phyloP scores from a whole-genome alignment of 2,797 vertebrate genomes.

The Pipistrellus pygmaeus region DNA sequence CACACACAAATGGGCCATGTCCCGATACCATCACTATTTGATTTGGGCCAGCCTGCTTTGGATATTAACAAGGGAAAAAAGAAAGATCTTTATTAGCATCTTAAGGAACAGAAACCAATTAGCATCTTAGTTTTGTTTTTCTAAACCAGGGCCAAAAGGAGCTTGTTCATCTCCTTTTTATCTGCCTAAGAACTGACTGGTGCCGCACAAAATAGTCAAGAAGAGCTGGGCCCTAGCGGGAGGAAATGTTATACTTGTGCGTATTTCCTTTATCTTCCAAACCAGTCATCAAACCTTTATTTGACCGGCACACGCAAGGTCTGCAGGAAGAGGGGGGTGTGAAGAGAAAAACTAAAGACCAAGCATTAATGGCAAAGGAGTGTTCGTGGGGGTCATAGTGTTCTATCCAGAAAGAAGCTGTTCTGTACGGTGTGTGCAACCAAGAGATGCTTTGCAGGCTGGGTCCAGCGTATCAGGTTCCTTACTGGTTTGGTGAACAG shows the following conservation, averaged over 20 bases:
- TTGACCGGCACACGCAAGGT: not conserved
- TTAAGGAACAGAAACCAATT: constrained; percentile 26
- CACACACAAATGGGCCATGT: constrained; percentile 31
- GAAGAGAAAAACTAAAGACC: not conserved
- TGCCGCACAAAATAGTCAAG: not conserved
- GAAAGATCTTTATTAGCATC: constrained; percentile 32
- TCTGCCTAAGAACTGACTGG: not conserved
- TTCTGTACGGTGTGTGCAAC: not conserved
- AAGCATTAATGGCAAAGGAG: not conserved
- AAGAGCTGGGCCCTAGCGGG: constrained; percentile 3
- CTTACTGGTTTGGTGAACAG: not conserved
- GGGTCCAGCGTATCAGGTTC: constrained; percentile 4
- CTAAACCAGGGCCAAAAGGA: constrained; percentile 46
- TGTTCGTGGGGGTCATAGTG: not conserved
- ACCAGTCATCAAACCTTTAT: constrained; percentile 42
- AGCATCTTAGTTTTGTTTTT: constrained; percentile 53
- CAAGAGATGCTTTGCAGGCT: constrained; percentile 33
- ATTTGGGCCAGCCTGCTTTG: constrained; percentile 50
- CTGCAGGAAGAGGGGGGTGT: not conserved
- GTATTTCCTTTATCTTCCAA: not conserved
- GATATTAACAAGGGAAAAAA: constrained; percentile 25
- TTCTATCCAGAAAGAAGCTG: constrained; percentile 43
- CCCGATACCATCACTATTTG: constrained; percentile 61
- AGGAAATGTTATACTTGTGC: not conserved
- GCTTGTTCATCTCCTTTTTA: not conserved